Evolutionary conservation across 2,888 invertebrate species (phyloP), one percentile per base, ranked within the genome.

Genomic region (Hyles lineata): DNA sequence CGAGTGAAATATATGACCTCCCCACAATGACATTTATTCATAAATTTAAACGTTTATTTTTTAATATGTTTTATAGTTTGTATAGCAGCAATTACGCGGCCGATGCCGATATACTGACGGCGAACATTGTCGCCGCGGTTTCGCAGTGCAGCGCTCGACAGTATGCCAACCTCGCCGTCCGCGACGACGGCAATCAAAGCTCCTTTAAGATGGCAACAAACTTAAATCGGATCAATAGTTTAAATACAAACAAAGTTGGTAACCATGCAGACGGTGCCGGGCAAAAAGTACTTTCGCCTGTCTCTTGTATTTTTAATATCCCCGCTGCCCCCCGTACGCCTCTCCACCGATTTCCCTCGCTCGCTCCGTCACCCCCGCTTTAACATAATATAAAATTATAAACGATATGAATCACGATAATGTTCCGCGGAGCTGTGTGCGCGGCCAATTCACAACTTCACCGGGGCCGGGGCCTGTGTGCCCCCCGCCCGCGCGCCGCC

Each of bases 321-420:
- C 87, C 88, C 87, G 87, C 85, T 75, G 76, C 82, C 83, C 85
- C 86, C 83, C 82, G 71, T 59, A 52, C 76, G 72, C 72, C 75
- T 43, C 43, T 67, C 63, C 43, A 43, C 43, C 23, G 63, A 21
- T 67, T 67, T 43, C 75, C 74, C 79, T 73, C 76, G 74, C 72
- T 69, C 63, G 74, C 76, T 70, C 76, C 74, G 73, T 74, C 80
- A 70, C 78, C 87, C 88, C 89, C 87, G 89, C 88, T 93, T 93
- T 93, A 94, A 94, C 93, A 93, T 94, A 93, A 94, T 93, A 94
- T 93, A 94, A 94, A 94, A 94, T 94, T 94, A 94, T 93, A 94
- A 94, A 91, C 91, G 93, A 92, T 92, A 93, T 94, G 93, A 94
- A 94, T 94, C 94, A 94, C 92, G 92, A 93, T 94, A 93, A 93